Evolutionary conservation across 2,888 invertebrate genomes (phyloP).

Genomic region (Hermaeophaga mercurialis): DNA sequence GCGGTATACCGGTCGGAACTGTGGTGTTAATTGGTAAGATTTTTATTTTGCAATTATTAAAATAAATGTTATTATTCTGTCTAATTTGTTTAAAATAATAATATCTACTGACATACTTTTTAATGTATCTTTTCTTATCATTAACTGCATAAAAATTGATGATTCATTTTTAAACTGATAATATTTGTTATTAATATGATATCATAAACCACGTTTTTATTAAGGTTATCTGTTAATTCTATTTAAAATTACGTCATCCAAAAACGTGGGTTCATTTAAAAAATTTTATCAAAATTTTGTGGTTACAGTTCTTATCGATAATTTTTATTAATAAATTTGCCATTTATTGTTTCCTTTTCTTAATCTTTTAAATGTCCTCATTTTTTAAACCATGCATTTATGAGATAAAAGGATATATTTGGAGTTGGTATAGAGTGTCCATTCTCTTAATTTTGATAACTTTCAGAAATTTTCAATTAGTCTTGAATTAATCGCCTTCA

Average conservation of each 20-base stretch:
- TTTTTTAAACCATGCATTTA: no score
- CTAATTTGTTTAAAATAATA: neutral
- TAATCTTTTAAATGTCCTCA: no score
- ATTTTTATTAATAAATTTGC: no score
- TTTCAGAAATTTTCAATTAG: no score
- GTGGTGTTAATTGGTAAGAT: conserved; percentile 71
- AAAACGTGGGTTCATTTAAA: neutral
- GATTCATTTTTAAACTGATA: conserved; percentile 6
- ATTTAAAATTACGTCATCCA: conserved; percentile 2
- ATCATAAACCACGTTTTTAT: conserved; percentile 7
- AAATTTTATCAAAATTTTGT: no score
- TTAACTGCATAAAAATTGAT: neutral
- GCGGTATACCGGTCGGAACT: conserved; percentile 74
- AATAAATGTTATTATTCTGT: neutral
- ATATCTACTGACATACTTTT: conserved; percentile 6
- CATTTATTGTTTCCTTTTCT: no score
- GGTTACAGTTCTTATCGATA: no score
- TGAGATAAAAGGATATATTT: no score
- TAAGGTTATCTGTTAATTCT: neutral
- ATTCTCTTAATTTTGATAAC: no score
- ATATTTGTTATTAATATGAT: neutral
- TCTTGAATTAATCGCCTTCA: no score
- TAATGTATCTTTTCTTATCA: conserved; percentile 5
- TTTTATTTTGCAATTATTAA: neutral
- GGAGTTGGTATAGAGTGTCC: no score